A percentile compares a stretch with the other conserved stretches of the same genome.
Evolutionary conservation across 2,797 vertebrate species (phyloP).

Genomic region (Cryptoblepharus egeriae): DNA sequence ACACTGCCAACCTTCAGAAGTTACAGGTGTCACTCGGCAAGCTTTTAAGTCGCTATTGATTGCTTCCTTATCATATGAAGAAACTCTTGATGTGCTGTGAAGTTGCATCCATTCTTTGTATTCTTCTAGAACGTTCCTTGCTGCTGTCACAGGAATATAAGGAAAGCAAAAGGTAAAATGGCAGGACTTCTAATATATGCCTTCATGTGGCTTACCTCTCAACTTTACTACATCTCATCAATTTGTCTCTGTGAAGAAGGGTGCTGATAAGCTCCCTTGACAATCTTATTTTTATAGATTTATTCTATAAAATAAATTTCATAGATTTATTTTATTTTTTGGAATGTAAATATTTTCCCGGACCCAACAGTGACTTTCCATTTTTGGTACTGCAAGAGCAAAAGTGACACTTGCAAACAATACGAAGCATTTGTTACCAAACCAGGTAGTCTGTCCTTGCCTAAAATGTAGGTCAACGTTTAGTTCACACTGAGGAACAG

Average conservation of each 20-base stretch:
- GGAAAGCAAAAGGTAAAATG: neutral
- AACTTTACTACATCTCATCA: neutral
- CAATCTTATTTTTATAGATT: neutral
- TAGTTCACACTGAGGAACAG: neutral
- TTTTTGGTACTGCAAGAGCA: neutral
- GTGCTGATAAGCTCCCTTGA: neutral
- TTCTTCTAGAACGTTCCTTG: neutral
- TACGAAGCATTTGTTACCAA: neutral
- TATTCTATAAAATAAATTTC: too few species aligned
- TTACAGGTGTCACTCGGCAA: neutral
- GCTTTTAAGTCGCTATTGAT: neutral
- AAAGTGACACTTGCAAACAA: conserved; percentile 5
- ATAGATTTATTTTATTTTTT: neutral
- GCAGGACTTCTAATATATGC: neutral
- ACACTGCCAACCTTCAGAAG: too few species aligned
- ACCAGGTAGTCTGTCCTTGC: neutral
- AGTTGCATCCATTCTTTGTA: neutral
- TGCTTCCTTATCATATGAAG: neutral
- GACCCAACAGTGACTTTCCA: neutral
- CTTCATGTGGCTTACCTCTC: neutral
- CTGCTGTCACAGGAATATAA: neutral
- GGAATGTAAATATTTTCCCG: neutral
- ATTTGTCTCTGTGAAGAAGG: neutral
- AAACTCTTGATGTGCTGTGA: neutral
- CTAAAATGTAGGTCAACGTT: neutral